Conservation (phyloP, 2,113 vertebrate genomes). For the Collichthys lucidus region DNA sequence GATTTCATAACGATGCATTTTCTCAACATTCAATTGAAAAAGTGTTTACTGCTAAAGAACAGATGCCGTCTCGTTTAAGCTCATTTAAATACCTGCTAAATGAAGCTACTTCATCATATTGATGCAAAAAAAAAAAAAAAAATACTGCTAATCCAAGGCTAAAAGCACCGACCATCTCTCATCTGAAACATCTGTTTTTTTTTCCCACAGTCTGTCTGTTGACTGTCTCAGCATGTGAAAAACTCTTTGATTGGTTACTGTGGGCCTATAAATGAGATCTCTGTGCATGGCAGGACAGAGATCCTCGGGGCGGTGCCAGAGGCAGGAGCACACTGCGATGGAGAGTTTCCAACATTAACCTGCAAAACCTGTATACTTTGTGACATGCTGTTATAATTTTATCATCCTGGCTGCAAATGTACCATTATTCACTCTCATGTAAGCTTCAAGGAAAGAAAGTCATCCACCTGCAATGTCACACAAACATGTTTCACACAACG, state of each 20-base stretch:
- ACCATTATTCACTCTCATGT: constrained; percentile 3
- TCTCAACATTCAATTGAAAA: neutral
- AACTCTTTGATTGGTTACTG: constrained; percentile 33
- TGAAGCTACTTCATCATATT: neutral
- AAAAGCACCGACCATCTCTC: neutral
- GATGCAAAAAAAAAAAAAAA: neutral
- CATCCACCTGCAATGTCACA: neutral
- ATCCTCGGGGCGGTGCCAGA: constrained; percentile 46
- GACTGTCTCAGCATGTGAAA: neutral
- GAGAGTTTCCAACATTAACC: constrained; percentile 44
- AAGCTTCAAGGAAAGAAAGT: neutral
- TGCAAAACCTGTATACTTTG: constrained; percentile 24
- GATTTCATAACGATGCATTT: neutral
- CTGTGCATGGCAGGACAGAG: constrained; percentile 50
- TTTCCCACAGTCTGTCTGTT: no score
- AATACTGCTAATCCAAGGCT: neutral
- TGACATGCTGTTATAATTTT: constrained; percentile 17
- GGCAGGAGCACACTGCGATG: constrained; percentile 37
- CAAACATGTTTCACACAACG: constrained; percentile 40
- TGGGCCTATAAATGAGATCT: constrained; percentile 46
- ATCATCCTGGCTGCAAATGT: constrained; percentile 13
- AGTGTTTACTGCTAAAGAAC: neutral
- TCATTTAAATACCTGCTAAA: neutral
- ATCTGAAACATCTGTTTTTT: neutral
- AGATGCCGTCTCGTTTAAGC: neutral